These are phyloP conservation scores for Acropternis orthonyx DNA, from an alignment of 2,797 vertebrate genomes.

Conservation along the genomic window DNA sequence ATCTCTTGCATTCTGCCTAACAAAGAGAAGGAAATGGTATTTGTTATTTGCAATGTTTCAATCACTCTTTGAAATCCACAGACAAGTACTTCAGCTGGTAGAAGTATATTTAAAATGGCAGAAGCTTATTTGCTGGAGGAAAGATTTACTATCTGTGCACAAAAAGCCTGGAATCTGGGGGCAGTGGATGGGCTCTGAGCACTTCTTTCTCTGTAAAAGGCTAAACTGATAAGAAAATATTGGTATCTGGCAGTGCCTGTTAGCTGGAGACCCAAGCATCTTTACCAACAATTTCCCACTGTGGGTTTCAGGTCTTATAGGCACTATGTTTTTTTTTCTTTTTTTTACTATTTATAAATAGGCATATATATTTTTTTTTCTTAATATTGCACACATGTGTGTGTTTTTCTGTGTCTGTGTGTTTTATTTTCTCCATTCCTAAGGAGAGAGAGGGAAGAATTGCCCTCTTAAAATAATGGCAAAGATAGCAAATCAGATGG, in stretches of 20 bases:
- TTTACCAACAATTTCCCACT: neutral
- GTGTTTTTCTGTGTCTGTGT: neutral
- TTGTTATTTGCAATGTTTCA: neutral
- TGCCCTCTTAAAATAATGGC: conserved; percentile 42
- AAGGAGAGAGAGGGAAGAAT: conserved; percentile 4
- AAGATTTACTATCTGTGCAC: neutral
- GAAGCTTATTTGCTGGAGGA: neutral
- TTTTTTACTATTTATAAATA: neutral
- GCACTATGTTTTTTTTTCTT: too few relatives aligned
- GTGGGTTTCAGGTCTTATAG: neutral
- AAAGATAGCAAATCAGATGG: conserved; percentile 61
- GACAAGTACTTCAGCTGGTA: neutral
- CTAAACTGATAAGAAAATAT: neutral
- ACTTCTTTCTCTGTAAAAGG: neutral
- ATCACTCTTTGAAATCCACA: neutral
- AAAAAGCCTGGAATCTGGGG: conserved; percentile 25
- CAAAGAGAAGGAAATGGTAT: neutral
- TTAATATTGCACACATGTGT: neutral
- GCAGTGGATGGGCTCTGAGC: neutral
- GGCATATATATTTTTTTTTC: neutral
- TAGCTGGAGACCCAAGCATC: neutral
- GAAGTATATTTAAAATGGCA: neutral
- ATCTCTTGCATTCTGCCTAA: neutral
- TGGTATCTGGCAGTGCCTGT: neutral
- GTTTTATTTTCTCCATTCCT: neutral